Evolutionary conservation across 2,888 invertebrate genomes (phyloP), one percentile per base, ranked within the genome.

Genomic region (Trypoxylon attenuatum): DNA sequence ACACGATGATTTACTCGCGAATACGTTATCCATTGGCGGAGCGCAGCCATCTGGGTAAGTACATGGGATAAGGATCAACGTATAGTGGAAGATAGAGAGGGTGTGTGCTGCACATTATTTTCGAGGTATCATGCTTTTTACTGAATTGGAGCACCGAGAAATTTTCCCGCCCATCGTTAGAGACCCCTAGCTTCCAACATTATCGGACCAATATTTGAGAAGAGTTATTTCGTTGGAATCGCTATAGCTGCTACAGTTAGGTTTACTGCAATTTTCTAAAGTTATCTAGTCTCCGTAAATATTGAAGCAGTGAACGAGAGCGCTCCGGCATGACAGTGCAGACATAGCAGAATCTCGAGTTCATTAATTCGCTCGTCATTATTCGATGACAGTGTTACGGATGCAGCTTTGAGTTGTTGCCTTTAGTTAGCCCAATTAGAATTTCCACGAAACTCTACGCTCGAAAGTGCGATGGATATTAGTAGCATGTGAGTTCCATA

Each of bases 381-480:
- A 19, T 10, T 10, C 42, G 45, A 55, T 43, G 59, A 69, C 50
- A 59, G 46, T 53, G 25, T 43, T 45, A 25, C 29, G n/a, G 25
- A 41, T 45, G 18, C 41, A 25, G 51, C 10, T 8, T 6, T 23
- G 19, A 21, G 45, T 13, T 33, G 50, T 42, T 46, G 41, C 55
- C 54, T 69, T 59, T 53, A 56, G 69, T 69, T 59, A 62, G 22
- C 21, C 10, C 39, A 50, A 66, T 62, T 66, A 66, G 49, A 18
- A 27, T 46, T 22, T 23, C 27, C 50, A 19, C 22, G 16, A 13
- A 43, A 43, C 18, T 42, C 38, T 5, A 8, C 38, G 25, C 19
- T 16, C 33, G 43, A 43, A 41, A 22, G 27, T 19, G 23, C 25
- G 16, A 22, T 47, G 16, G 29, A 27, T 8, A n/a, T n/a, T n/a